phyloP scores from a whole-genome alignment of 2,888 invertebrate genomes.

The Oscheius onirici region DNA sequence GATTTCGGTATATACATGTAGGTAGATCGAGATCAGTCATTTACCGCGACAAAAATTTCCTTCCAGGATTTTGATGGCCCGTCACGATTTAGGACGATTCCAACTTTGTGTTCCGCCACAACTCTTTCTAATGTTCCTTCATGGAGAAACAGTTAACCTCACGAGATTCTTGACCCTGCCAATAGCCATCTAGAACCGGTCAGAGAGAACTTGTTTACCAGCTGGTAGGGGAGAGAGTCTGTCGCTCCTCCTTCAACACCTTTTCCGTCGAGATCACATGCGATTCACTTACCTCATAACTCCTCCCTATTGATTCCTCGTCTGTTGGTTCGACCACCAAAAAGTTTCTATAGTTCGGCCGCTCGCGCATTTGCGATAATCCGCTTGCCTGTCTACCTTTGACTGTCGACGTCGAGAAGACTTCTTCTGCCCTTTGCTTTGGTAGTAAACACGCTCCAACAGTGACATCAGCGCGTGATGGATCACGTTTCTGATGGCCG shows the following conservation, averaged over 20 bases:
- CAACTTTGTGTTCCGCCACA: no score
- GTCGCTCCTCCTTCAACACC: neutral
- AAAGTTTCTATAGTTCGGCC: conserved; percentile 12
- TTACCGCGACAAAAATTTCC: no score
- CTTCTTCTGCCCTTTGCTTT: conserved; percentile 12
- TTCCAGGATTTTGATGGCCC: no score
- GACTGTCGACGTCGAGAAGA: neutral
- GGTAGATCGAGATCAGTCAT: no score
- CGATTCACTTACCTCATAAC: neutral
- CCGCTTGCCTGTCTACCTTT: neutral
- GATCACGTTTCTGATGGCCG: conserved; percentile 25
- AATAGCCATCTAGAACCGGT: conserved; percentile 2
- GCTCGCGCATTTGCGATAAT: neutral
- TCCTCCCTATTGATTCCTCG: neutral
- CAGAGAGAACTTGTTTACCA: conserved; percentile 24
- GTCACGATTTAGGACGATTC: no score
- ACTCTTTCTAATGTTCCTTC: neutral
- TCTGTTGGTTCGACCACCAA: neutral
- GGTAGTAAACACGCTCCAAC: conserved; percentile 29
- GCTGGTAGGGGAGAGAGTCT: neutral
- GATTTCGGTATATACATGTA: no score
- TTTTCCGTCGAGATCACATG: neutral
- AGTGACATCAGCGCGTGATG: conserved; percentile 30
- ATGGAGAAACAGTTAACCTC: neutral
- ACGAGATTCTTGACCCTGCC: conserved; percentile 1